A percentile compares a stretch with the other conserved stretches of the same genome.
Conservation (phyloP, 2,797 vertebrate species). For the Neosilurus hyrtlii region DNA sequence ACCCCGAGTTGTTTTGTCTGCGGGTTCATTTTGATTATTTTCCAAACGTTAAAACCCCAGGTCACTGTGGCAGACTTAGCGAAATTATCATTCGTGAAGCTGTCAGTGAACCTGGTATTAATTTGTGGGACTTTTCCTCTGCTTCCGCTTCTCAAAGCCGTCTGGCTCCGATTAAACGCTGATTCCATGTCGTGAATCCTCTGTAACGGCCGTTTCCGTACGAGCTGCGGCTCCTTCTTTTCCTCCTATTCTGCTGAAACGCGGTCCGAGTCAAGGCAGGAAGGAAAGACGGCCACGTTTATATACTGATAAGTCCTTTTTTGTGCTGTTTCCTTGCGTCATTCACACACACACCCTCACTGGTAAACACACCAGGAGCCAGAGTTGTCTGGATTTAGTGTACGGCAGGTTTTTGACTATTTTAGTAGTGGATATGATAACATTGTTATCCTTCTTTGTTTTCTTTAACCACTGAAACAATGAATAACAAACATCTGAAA, state of each 20-base stretch:
- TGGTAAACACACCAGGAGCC: conserved; percentile 68
- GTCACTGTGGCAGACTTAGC: background rate
- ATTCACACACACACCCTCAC: conserved; percentile 61
- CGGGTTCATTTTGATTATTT: background rate
- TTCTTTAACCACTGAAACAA: background rate
- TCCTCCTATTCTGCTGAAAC: conserved; percentile 73
- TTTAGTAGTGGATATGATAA: conserved; percentile 50
- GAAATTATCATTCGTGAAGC: background rate
- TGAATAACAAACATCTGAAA: background rate
- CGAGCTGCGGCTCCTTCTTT: conserved; percentile 65
- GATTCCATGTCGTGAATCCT: conserved; percentile 28
- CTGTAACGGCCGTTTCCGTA: conserved; percentile 48
- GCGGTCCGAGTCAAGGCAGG: conserved; percentile 65
- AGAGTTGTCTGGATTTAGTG: conserved; percentile 41
- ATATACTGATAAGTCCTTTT: conserved; percentile 74
- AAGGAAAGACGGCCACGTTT: conserved; percentile 75
- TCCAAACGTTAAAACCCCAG: background rate
- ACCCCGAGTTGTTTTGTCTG: background rate
- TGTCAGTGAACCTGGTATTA: conserved; percentile 9
- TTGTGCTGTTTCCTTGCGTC: conserved; percentile 69
- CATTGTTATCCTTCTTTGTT: conserved; percentile 21
- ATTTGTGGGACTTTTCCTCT: conserved; percentile 9
- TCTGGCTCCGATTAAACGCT: conserved; percentile 8
- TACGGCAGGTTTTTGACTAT: background rate
- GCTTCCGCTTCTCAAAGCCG: background rate